Evolutionary conservation across 1,140 invertebrate species (phyloP), one percentile per base, ranked within the genome.

Genomic region (Leptoteleia sp.): DNA sequence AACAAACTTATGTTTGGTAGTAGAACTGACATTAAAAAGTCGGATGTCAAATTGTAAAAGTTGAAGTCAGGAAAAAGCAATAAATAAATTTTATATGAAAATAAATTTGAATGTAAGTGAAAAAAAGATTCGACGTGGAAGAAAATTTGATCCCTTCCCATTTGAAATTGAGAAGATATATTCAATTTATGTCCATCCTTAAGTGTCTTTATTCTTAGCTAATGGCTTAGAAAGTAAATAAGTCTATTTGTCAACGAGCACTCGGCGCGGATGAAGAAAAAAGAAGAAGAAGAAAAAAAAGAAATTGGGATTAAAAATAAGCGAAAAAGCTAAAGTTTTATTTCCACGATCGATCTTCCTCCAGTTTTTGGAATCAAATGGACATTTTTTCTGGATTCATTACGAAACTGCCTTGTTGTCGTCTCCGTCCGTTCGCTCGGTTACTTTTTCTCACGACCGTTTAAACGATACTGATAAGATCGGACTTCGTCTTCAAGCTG

Each of bases 401-500:
- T 61, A 75, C 35, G 25, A 64, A 45, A 15, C 13, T 22, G 13
- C 17, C 37, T 43, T 22, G 19, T 13, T 25, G 22, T 64, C 17
- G 3, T 29, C 8, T 4, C 6, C 6, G 3, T 29, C 1, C 19
- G 27, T 29, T 7, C 27, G 27, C 27, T 31, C 38, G 13, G 45
- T 25, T 64, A 48, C 67, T 61, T 52, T 72, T 72, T 72, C 67
- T 71, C 65, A 76, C 67, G 78, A 76, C 55, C 47, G 65, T 76
- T 75, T 79, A 72, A 80, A 64, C 48, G 70, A 61, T 68, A 47
- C 68, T 59, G 80, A 81, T 79, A 76, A 76, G 71, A 81, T 81
- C 76, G 50, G 71, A 68, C 37, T 55, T 73, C 35, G 57, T 70
- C 57, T 79, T 68, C 37, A 43, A 45, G 47, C 75, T 37, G 59